A percentile compares a stretch with the other conserved stretches of the same genome.
Evolutionary conservation across 2,888 invertebrate genomes (phyloP).

Genomic region (Epirrita christyi): DNA sequence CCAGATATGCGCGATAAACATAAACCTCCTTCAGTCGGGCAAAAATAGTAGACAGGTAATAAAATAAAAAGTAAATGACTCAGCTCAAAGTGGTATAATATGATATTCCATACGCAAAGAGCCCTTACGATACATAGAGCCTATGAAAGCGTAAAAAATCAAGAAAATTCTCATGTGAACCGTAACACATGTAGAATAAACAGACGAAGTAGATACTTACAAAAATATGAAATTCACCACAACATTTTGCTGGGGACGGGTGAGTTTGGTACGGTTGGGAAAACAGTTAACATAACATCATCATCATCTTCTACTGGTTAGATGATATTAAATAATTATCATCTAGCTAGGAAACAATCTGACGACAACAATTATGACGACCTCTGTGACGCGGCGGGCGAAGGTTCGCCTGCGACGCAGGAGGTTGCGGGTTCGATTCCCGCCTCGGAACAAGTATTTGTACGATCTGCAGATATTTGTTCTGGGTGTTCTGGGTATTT

Average conservation of each 20-base stretch:
- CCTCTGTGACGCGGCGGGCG: too few species aligned
- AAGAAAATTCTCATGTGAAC: conserved; percentile 83
- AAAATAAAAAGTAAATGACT: conserved; percentile 66
- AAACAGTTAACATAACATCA: conserved; percentile 26
- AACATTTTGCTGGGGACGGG: conserved; percentile 79
- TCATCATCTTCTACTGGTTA: background rate
- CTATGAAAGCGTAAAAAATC: conserved; percentile 83
- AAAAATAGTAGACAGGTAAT: conserved; percentile 31
- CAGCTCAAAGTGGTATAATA: conserved; percentile 70
- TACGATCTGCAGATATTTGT: too few species aligned
- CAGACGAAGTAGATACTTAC: conserved; percentile 84
- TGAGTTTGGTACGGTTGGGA: conserved; percentile 60
- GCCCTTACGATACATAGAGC: conserved; percentile 76
- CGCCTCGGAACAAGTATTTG: too few species aligned
- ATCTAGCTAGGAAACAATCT: too few species aligned
- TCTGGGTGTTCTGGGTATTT: too few species aligned
- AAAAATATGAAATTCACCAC: conserved; percentile 86
- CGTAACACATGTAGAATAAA: conserved; percentile 84
- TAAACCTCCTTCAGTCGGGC: background rate
- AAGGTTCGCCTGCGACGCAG: too few species aligned
- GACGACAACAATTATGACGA: too few species aligned
- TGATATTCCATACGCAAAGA: conserved; percentile 75
- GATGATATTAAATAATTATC: too few species aligned
- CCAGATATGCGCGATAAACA: too few species aligned
- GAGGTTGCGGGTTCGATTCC: too few species aligned